phyloP scores from a whole-genome alignment of 2,888 invertebrate genomes.

The Bombyx huttoni region DNA sequence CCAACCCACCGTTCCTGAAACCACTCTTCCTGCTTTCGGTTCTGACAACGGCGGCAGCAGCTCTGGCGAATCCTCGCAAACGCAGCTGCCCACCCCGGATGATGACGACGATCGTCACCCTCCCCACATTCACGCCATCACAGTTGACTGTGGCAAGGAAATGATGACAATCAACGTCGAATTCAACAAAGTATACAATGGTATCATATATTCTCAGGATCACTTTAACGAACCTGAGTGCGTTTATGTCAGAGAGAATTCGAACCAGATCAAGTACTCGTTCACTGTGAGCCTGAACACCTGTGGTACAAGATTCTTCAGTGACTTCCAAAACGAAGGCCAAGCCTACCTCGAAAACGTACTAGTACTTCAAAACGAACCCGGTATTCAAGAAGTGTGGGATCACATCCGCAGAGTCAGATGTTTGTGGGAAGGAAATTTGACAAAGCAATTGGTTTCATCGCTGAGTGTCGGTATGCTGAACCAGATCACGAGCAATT shows the following conservation, averaged over 20 bases:
- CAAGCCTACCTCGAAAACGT: slow-evolving; percentile 86
- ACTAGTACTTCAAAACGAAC: slow-evolving; percentile 83
- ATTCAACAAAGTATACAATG: slow-evolving; percentile 83
- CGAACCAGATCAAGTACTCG: slow-evolving; percentile 77
- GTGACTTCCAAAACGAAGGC: slow-evolving; percentile 81
- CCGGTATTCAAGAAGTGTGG: slow-evolving; percentile 84
- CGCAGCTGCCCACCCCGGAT: slow-evolving; percentile 13
- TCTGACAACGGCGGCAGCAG: background rate
- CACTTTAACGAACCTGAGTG: slow-evolving; percentile 78
- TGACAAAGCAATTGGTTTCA: slow-evolving; percentile 81
- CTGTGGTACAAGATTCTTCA: slow-evolving; percentile 85
- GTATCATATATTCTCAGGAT: slow-evolving; percentile 86
- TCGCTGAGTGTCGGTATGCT: slow-evolving; percentile 85
- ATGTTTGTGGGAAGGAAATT: slow-evolving; percentile 86
- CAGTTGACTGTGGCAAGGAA: slow-evolving; percentile 84
- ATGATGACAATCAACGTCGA: slow-evolving; percentile 87
- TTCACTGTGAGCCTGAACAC: slow-evolving; percentile 82
- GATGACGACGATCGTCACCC: slow-evolving; percentile 79
- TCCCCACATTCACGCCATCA: slow-evolving; percentile 81
- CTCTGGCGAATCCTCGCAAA: slow-evolving; percentile 12
- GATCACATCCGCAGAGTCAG: slow-evolving; percentile 83
- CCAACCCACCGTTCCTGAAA: slow-evolving; percentile 1
- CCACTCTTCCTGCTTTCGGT: background rate
- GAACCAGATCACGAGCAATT: slow-evolving; percentile 84
- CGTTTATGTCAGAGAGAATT: slow-evolving; percentile 80